Evolutionary conservation across 2,888 invertebrate species (phyloP), one percentile per base, ranked within the genome.

Genomic region (Pegoplata infirma): DNA sequence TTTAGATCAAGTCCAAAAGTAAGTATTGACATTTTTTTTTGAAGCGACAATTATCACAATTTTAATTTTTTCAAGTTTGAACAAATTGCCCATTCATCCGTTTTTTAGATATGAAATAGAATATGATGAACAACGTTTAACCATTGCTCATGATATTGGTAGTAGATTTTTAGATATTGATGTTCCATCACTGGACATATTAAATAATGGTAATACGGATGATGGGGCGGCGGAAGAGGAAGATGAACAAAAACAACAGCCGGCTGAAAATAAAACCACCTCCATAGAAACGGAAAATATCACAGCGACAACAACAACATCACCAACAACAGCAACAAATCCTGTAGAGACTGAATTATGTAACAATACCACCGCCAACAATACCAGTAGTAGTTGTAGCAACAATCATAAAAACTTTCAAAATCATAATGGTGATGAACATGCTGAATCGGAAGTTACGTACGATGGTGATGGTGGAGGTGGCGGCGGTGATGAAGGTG

Each of bases 61-160:
- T 53, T 74, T 66, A 71, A 69, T 59, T 66, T 67, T 67, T 67
- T 67, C 40, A 79, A 79, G 55, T 76, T 80, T 80, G 72, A 73
- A 80, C 79, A 76, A 71, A 71, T 76, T 82, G 69, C 74, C 74
- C 28, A 67, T 63, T 58, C 68, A 81, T 56, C 72, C 66, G 2
- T 68, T 71, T 69, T 75, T 74, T 88, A 94, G 95, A 87, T 98
- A 97, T 92, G 98, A 98, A 91, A 93, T 98, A 86, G 97, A 97
- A 88, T 94, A 95, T 88, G 97, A 97, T 90, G 97, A 97, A 91
- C 93, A 94, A 89, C 92, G 98, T 79, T 91, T 92, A 85, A 93
- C 94, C 85, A 92, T 95, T 89, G 97, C 97, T 74, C 89, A 90
- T 73, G 91, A 92, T 82, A 91, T 93, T 84, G 92, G 92, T 84